Percentiles rank a stretch among this genome's conserved stretches.
Evolutionary conservation across 2,797 vertebrate genomes (phyloP).

Genomic region (Tapera naevia): DNA sequence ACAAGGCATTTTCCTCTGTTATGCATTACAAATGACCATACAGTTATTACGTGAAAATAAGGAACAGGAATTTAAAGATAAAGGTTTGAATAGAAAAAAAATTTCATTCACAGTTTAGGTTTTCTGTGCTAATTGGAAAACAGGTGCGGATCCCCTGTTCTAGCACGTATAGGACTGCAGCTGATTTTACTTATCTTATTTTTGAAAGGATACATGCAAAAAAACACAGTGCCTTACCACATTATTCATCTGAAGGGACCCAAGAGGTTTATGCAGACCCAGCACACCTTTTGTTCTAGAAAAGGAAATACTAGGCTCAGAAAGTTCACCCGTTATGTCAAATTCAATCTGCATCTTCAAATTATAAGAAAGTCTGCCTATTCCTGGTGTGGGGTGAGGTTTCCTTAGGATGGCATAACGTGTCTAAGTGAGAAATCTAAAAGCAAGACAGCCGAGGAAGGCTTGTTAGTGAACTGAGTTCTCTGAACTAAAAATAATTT

Average conservation of each 20-base stretch:
- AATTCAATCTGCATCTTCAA: background rate
- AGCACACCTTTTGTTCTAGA: background rate
- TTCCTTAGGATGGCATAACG: background rate
- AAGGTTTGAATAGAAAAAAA: background rate
- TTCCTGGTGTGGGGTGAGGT: background rate
- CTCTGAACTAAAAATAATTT: conserved; percentile 38
- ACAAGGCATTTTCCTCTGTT: background rate
- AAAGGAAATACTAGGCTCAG: background rate
- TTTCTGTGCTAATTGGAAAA: background rate
- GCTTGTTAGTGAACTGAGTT: background rate
- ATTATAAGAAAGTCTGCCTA: background rate
- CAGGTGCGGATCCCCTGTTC: background rate
- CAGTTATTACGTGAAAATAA: background rate
- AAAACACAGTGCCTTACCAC: background rate
- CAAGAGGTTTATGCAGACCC: background rate
- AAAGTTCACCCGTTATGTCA: background rate
- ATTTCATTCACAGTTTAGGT: background rate
- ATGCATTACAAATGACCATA: background rate
- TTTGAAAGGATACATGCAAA: background rate
- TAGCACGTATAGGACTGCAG: background rate
- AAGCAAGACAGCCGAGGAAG: background rate
- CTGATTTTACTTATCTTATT: background rate
- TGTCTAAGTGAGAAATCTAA: background rate
- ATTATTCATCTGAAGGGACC: background rate
- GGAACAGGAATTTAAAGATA: background rate